Evolutionary conservation across 2,113 vertebrate species (phyloP), one percentile per base, ranked within the genome.

Genomic region (Ameiurus melas): DNA sequence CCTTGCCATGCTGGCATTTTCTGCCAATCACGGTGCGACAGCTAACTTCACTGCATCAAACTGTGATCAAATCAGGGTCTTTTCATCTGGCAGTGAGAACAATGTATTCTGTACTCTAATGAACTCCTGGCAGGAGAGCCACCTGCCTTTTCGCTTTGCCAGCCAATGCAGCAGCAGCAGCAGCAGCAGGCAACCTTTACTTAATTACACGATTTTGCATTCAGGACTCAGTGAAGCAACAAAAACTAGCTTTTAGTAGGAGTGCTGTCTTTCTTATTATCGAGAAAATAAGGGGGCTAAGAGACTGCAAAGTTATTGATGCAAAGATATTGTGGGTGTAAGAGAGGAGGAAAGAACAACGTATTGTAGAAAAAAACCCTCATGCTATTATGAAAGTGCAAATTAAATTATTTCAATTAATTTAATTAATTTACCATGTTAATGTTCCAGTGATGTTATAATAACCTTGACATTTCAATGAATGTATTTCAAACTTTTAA

Each of bases 141-240:
- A 71, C 51, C 78, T 81, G 43, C 62, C 84, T 87, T 80, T 66
- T 71, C 17, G 66, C 64, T 43, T 36, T 80, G 86, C 88, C 78
- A 90, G 79, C 81, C 62, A 30, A 66, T 84, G 84, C 39, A 73
- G 64, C 84, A 85, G 86, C 79, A 86, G 62, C 79, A 86, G 62
- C 79, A 86, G 62, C 86, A 88, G 81, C 43, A 57, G 70, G 89
- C 73, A 84, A 86, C 39, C 77, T 88, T 30, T 33, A 62, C 62
- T 79, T 91, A 89, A 92, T 90, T 89, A 71, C 81, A 80, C 57
- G 43, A 86, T 89, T 89, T 89, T 86, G 70, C 85, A 88, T 90
- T 79, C 73, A 86, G 88, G 57, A 79, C 81, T 88, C 82, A 86
- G 81, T 27, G 27, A 85, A 51, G 86, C 78, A 88, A 36, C 30